These are phyloP conservation scores for Tortrix viridana DNA, from an alignment of 2,888 invertebrate species.

Conservation along the genomic window DNA sequence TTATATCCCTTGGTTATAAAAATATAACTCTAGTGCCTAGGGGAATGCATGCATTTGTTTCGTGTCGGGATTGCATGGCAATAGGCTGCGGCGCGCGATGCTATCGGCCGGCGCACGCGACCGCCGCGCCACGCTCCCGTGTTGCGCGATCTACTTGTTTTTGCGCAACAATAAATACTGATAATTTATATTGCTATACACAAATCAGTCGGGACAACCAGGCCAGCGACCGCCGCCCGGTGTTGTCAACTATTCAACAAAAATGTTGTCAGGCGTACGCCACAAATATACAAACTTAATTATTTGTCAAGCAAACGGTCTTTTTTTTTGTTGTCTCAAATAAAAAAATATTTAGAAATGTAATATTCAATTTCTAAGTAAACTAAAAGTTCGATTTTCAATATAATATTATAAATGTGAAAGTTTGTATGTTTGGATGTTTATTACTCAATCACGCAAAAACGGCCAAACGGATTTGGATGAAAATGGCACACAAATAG, in stretches of 20 bases:
- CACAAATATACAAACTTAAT: no score
- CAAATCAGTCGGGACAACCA: constrained; percentile 27
- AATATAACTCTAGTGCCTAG: constrained; percentile 18
- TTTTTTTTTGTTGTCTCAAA: no score
- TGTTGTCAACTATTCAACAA: neutral
- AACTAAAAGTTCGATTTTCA: no score
- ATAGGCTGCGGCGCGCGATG: constrained; percentile 38
- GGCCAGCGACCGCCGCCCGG: constrained; percentile 36
- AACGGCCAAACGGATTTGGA: no score
- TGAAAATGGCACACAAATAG: no score
- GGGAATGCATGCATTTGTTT: constrained; percentile 51
- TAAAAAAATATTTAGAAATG: no score
- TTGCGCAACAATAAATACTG: constrained; percentile 50
- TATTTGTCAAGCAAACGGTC: no score
- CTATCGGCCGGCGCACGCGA: constrained; percentile 44
- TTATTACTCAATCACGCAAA: no score
- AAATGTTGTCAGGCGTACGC: neutral
- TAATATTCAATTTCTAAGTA: no score
- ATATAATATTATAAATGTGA: no score
- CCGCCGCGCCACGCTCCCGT: constrained; percentile 40
- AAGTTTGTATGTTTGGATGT: no score
- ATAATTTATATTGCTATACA: constrained; percentile 52
- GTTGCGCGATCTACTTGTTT: constrained; percentile 55
- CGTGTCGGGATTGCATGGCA: constrained; percentile 47
- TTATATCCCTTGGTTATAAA: no score